These are phyloP conservation scores for Forbesichthys agassizii DNA, from an alignment of 2,113 vertebrate genomes.

Conservation along the genomic window DNA sequence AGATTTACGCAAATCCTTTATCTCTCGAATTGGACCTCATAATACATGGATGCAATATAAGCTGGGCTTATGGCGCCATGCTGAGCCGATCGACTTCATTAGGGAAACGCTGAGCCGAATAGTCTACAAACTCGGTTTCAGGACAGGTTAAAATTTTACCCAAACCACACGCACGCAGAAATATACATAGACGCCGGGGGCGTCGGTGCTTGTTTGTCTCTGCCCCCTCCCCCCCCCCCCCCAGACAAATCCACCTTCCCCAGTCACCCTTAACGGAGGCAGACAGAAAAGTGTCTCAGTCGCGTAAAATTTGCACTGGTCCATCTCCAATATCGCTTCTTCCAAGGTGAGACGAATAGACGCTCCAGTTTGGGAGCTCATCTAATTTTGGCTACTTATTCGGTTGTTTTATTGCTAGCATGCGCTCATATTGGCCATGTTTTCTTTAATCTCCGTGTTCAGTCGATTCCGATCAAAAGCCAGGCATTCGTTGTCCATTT, in stretches of 20 bases:
- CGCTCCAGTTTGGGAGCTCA: too few relatives aligned
- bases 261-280: slow-evolving; percentile 23
- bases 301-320: slow-evolving; percentile 47
- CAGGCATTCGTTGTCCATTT: background rate
- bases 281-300: slow-evolving; percentile 40
- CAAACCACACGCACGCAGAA: slow-evolving; percentile 10
- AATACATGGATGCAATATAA: slow-evolving; percentile 64
- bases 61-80: slow-evolving; percentile 49
- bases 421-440: slow-evolving; percentile 23
- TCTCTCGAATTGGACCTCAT: slow-evolving; percentile 39
- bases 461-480: slow-evolving; percentile 28
- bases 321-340: slow-evolving; percentile 25
- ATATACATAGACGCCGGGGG: background rate
- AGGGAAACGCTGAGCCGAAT: slow-evolving; percentile 55
- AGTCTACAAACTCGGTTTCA: slow-evolving; percentile 28
- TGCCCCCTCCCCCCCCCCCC: slow-evolving; percentile 14
- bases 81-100: slow-evolving; percentile 60
- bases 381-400: too few relatives aligned
- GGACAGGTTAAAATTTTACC: slow-evolving; percentile 55
- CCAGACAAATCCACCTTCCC: too few relatives aligned
- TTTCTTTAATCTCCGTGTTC: slow-evolving; percentile 29
- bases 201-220: slow-evolving; percentile 45
- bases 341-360: slow-evolving; percentile 30
- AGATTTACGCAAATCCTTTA: slow-evolving; percentile 50
- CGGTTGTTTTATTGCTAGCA: too few relatives aligned